A percentile compares a stretch with the other conserved stretches of the same genome.
phyloP scores from a whole-genome alignment of 2,797 vertebrate genomes.

The Nasua narica region DNA sequence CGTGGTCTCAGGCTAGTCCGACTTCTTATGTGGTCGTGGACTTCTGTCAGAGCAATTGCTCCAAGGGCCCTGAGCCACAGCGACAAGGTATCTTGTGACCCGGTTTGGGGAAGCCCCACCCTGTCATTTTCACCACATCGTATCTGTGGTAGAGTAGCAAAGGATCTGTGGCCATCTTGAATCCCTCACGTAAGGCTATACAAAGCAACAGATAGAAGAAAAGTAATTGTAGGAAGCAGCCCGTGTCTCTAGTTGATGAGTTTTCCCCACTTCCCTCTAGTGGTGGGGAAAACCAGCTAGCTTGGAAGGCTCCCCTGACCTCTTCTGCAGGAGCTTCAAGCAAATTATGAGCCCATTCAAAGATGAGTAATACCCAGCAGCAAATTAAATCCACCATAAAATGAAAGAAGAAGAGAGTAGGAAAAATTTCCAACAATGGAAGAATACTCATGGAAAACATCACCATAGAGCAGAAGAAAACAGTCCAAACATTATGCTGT shows the following conservation, averaged over 20 bases:
- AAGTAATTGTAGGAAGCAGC: neutral
- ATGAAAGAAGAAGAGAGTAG: neutral
- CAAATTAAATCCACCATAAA: neutral
- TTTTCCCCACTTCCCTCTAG: no score
- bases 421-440: neutral
- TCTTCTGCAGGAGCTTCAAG: neutral
- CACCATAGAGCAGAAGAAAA: neutral
- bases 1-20: neutral
- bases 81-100: neutral
- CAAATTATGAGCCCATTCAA: neutral
- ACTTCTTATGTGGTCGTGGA: neutral
- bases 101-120: neutral
- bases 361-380: neutral
- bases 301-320: neutral
- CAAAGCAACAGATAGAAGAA: neutral
- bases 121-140: neutral
- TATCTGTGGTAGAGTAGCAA: neutral
- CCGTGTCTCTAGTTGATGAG: neutral
- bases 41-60: neutral
- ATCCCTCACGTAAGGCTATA: accelerated
- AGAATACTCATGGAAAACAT: neutral
- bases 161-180: neutral
- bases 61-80: neutral
- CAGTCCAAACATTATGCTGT: neutral
- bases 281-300: neutral